phyloP scores from a whole-genome alignment of 2,888 invertebrate genomes.

The Drosophila buzzatii region DNA sequence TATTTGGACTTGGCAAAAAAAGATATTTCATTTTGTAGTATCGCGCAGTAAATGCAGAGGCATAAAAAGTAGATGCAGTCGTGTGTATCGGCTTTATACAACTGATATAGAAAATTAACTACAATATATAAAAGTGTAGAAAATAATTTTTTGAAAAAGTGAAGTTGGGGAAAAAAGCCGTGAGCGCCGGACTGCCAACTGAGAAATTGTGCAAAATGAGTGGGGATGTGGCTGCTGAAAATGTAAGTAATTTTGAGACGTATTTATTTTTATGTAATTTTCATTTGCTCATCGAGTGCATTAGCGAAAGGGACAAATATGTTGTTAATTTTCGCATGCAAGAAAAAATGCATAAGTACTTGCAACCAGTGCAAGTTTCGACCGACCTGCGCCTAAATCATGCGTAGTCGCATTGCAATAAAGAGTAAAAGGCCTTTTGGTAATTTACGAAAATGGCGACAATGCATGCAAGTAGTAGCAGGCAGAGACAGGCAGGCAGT shows the following conservation, averaged over 20 bases:
- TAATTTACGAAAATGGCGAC: slow-evolving; percentile 84
- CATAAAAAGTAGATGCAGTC: slow-evolving; percentile 32
- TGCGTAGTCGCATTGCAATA: slow-evolving; percentile 53
- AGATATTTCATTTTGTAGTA: slow-evolving; percentile 41
- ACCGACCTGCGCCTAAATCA: slow-evolving; percentile 47
- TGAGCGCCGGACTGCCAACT: slow-evolving; percentile 70
- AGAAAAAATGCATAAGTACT: slow-evolving; percentile 25
- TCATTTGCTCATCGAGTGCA: slow-evolving; percentile 41
- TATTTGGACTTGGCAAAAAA: slow-evolving; percentile 62
- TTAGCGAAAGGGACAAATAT: slow-evolving; percentile 60
- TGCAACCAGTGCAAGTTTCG: slow-evolving; percentile 48
- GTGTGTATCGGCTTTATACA: slow-evolving; percentile 20
- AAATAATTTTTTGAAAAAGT: slow-evolving; percentile 32
- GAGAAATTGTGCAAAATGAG: slow-evolving; percentile 80
- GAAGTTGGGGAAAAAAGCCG: slow-evolving; percentile 61
- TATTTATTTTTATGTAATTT: slow-evolving; percentile 72
- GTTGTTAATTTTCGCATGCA: slow-evolving; percentile 46
- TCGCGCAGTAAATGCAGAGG: slow-evolving; percentile 37
- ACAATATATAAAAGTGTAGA: slow-evolving; percentile 41
- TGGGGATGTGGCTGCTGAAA: slow-evolving; percentile 82
- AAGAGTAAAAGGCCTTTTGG: slow-evolving; percentile 68
- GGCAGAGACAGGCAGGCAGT: slow-evolving; percentile 43
- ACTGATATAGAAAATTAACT: slow-evolving; percentile 13
- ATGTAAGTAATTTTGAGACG: slow-evolving; percentile 78
- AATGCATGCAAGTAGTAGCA: slow-evolving; percentile 71